Evolutionary conservation across 1,140 invertebrate species (phyloP), one percentile per base, ranked within the genome.

Genomic region (Formica selysi): DNA sequence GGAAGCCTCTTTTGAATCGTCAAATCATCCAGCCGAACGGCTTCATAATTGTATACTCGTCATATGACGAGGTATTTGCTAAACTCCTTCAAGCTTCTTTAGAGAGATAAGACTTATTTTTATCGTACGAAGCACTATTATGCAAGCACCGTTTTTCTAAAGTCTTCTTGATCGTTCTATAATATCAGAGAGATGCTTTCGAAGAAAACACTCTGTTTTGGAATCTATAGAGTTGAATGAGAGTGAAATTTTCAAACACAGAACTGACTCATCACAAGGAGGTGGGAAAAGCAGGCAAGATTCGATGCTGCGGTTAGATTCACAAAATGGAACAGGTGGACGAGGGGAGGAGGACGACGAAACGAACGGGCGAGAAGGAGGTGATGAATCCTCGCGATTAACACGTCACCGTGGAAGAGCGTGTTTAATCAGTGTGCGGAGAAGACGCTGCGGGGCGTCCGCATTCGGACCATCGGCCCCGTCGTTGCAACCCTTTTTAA

Each of bases 311-410:
- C 79, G 54, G 68, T 54, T 83, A 44, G 19, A 83, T 61, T 73
- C 19, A 41, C 41, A 74, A 57, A 74, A 83, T 16, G 38, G 48
- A 73, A 32, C 54, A 61, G 65, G 51, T 71, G 71, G 65, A 6
- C 32, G 11, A 48, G 51, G 61, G 11, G 32, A 86, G 71, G 71
- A 79, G 61, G 80, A 87, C 84, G 76, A 78, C 48, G 54, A 74
- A 74, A 76, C 51, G 76, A 62, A 79, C 61, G 76, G 67, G 80
- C 61, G 89, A 91, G 90, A 85, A 91, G 91, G 88, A 91, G 90
- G 92, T 93, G 93, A 93, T 93, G 93, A 93, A 93, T 93, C 87
- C 92, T 92, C 87, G 89, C 93, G 93, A 93, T 93, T 93, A 93
- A 93, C 92, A 93, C 93, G 92, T 93, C 93, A 93, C 89, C 88